Evolutionary conservation across 2,888 invertebrate species (phyloP).

Genomic region (Phragmatobia fuliginosa): DNA sequence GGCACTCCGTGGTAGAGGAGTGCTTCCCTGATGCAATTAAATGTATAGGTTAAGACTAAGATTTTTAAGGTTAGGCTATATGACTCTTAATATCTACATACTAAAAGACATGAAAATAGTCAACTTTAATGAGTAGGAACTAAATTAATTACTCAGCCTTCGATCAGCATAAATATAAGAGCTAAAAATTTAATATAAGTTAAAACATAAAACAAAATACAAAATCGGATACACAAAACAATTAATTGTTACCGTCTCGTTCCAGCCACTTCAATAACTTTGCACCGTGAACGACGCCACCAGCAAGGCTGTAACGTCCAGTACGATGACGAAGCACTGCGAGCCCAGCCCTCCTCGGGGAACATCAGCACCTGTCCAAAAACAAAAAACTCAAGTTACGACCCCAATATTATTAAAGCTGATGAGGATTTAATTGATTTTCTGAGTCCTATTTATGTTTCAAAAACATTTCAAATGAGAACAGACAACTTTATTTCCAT

Average conservation of each 20-base stretch:
- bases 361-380: constrained; percentile 91
- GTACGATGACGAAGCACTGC: constrained; percentile 94
- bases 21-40: too few relatives aligned
- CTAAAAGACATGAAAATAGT: too few relatives aligned
- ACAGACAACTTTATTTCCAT: constrained; percentile 47
- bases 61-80: too few relatives aligned
- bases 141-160: too few relatives aligned
- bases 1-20: too few relatives aligned
- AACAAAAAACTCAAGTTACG: constrained; percentile 15
- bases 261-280: constrained; percentile 94
- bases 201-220: neutral
- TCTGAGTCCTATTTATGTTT: constrained; percentile 20
- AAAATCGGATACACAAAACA: neutral
- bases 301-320: constrained; percentile 95
- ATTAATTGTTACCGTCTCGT: constrained; percentile 86
- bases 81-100: too few relatives aligned
- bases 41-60: too few relatives aligned
- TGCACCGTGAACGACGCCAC: constrained; percentile 94
- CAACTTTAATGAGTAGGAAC: too few relatives aligned
- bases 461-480: constrained; percentile 39
- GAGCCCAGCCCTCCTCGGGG: constrained; percentile 96
- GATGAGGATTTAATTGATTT: constrained; percentile 17
- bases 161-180: neutral
- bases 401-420: constrained; percentile 12
- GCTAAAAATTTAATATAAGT: neutral